Conservation (phyloP, 2,888 invertebrate species). For the Amaurobius ferox region DNA sequence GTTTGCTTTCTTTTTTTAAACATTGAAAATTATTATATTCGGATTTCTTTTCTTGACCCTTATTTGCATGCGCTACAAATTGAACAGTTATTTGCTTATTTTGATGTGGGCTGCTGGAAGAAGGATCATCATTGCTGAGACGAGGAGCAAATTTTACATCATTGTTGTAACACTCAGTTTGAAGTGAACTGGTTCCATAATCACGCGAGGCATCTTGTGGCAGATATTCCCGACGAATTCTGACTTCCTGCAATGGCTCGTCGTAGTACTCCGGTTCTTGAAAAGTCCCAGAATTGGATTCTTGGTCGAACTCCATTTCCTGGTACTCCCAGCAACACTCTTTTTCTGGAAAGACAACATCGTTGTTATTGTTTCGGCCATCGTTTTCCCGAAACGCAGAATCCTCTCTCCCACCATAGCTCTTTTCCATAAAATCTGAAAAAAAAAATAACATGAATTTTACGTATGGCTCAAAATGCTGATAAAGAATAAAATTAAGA, state of each 20-base stretch:
- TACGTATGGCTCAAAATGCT: no score
- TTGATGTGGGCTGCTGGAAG: not conserved
- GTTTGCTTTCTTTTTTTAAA: not conserved
- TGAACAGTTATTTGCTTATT: slow-evolving; percentile 47
- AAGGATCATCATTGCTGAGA: not conserved
- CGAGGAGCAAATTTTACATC: slow-evolving; percentile 35
- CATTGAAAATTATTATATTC: not conserved
- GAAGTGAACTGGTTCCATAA: not conserved
- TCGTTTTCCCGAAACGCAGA: not conserved
- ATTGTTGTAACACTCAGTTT: slow-evolving; percentile 45
- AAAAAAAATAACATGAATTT: not conserved
- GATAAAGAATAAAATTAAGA: no score
- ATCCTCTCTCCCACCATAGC: not conserved
- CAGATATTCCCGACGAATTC: not conserved
- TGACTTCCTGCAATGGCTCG: not conserved
- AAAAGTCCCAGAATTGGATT: slow-evolving; percentile 53
- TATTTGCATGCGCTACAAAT: slow-evolving; percentile 21
- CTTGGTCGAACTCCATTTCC: slow-evolving; percentile 58
- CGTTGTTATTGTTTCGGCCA: not conserved
- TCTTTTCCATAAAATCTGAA: not conserved
- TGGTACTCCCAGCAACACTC: slow-evolving; percentile 62
- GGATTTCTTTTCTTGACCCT: not conserved
- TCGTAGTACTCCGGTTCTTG: slow-evolving; percentile 28
- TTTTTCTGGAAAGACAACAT: slow-evolving; percentile 11
- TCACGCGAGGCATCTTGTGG: not conserved